Evolutionary conservation across 2,797 vertebrate species (phyloP).

Genomic region (Pseudomugil gertrudae): DNA sequence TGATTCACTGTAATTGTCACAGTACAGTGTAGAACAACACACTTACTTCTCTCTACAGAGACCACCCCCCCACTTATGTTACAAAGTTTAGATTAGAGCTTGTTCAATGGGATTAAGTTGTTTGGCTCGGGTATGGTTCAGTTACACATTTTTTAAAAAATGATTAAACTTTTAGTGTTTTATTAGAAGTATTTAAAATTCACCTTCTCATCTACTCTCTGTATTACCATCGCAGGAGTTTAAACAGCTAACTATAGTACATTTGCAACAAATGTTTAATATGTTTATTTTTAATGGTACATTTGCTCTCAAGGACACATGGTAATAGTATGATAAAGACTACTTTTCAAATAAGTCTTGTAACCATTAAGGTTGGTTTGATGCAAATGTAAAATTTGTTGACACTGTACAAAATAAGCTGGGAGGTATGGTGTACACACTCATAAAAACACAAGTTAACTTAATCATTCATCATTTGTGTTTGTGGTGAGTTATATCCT

Average conservation of each 20-base stretch:
- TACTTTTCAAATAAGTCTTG: not conserved
- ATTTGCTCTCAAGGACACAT: not conserved
- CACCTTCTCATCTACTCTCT: not conserved
- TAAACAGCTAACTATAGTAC: not conserved
- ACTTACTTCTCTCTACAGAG: conserved; percentile 54
- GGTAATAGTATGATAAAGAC: conserved; percentile 7
- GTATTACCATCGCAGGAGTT: not conserved
- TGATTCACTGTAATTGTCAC: conserved; percentile 76
- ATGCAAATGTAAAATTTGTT: not conserved
- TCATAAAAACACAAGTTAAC: conserved; percentile 30
- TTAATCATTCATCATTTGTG: conserved; percentile 36
- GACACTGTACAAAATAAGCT: not conserved
- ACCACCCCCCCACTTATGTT: conserved; percentile 25
- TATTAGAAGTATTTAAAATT: not conserved
- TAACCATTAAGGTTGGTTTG: not conserved
- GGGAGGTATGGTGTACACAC: not conserved
- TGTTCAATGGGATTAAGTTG: conserved; percentile 18
- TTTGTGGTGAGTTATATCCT: conserved; percentile 55
- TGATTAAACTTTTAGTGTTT: not conserved
- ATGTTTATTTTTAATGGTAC: too few species aligned
- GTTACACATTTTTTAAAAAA: not conserved
- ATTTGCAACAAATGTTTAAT: conserved; percentile 23
- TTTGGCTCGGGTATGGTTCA: not conserved
- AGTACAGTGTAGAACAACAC: conserved; percentile 52
- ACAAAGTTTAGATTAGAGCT: conserved; percentile 24